Evolutionary conservation across 2,888 invertebrate species (phyloP), one percentile per base, ranked within the genome.

Genomic region (Geophilus truncorum): DNA sequence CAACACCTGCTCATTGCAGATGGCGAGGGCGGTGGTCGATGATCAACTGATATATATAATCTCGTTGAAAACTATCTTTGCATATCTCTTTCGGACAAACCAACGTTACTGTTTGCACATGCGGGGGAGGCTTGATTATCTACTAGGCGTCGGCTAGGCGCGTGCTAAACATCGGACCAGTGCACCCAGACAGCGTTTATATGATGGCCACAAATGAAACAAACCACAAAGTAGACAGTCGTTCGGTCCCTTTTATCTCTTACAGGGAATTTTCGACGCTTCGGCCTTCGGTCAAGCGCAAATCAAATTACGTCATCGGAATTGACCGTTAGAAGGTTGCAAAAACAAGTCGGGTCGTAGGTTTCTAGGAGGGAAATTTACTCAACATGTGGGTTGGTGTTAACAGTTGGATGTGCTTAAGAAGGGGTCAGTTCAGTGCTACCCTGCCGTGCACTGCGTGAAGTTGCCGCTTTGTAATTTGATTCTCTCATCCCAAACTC

Each of bases 381-480:
- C 3, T 3, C n/a, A 45, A 45, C 45, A 45, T 45, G 62, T 62
- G 23, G 9, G 25, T 12, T 62, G 62, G 23, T 25, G 62, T 62
- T 45, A 45, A 45, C 45, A 45, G 62, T 62, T 25, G 28, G 62
- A 62, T 25, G 15, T 62, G 62, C 10, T 62, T 28, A 62, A 62
- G 62, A 25, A 62, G 62, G 23, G 62, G 23, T 62, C 62, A 62
- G 28, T 45, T 45, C 62, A 62, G 12, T 28, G 62, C 62, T 62
- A 62, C 62, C 62, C 62, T 62, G 62, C 28, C 25, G 62, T 62
- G 62, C 62, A 25, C 62, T 25, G 62, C 28, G 62, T 62, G 62
- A 62, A 25, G 62, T 62, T 28, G 62, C 62, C 62, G 62, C 62
- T 62, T 62, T 62, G 62, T 62, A 62, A 62, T 62, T 62, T 62